Evolutionary conservation across 2,113 vertebrate genomes (phyloP).

Genomic region (Ageneiosus marmoratus): DNA sequence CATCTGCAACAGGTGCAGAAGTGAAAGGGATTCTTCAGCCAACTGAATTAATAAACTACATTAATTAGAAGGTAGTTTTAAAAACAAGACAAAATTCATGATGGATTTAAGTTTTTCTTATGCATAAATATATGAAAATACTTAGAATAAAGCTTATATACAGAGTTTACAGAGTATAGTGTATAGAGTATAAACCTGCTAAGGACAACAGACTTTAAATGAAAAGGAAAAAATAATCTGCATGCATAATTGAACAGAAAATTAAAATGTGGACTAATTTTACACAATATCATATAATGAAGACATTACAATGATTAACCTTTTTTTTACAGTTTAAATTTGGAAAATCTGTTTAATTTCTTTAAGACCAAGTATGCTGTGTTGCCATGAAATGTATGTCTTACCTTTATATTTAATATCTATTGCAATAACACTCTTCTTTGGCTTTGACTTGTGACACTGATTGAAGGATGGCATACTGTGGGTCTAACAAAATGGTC

Average conservation of each 20-base stretch:
- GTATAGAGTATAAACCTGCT: neutral
- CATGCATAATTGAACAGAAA: slow-evolving; percentile 7
- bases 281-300: neutral
- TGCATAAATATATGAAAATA: no score
- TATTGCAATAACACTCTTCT: slow-evolving; percentile 17
- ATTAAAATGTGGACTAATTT: slow-evolving; percentile 7
- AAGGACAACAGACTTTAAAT: neutral
- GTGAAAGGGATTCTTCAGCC: neutral
- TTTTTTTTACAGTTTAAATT: neutral
- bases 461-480: slow-evolving; percentile 32
- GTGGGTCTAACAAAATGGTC: slow-evolving; percentile 44
- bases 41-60: neutral
- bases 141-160: neutral
- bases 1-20: slow-evolving; percentile 53
- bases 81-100: neutral
- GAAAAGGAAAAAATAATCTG: neutral
- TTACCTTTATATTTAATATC: slow-evolving; percentile 17
- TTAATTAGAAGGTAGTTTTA: neutral
- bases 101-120: neutral
- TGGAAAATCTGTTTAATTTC: neutral
- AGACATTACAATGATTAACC: neutral
- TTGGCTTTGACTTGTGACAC: slow-evolving; percentile 28
- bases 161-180: neutral
- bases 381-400: neutral
- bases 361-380: neutral